These are phyloP conservation scores for Austrolebias charrua DNA, from an alignment of 2,797 vertebrate genomes.

Conservation along the genomic window DNA sequence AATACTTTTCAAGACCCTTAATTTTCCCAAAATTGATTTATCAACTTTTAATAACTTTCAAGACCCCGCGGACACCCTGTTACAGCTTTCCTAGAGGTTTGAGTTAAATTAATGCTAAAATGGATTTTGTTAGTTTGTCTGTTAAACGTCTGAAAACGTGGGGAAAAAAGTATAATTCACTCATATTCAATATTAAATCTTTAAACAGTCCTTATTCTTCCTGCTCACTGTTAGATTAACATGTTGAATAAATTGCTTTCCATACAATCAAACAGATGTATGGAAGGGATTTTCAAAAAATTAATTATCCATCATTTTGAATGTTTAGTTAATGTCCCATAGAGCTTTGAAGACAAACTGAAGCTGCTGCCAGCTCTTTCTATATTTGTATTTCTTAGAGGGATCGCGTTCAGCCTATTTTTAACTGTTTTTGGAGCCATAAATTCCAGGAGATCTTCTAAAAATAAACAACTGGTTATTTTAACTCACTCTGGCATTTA, in stretches of 20 bases:
- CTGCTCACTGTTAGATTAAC: too few species aligned
- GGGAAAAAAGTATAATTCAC: neutral
- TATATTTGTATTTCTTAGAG: neutral
- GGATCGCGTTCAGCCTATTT: too few species aligned
- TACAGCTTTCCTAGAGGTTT: too few species aligned
- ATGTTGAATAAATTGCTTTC: too few species aligned
- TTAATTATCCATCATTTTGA: neutral
- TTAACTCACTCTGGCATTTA: conserved; percentile 89
- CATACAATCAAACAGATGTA: too few species aligned
- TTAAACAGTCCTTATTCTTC: neutral
- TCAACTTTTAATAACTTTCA: too few species aligned
- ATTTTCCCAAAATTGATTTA: too few species aligned
- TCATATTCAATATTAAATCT: neutral
- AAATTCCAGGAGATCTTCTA: neutral
- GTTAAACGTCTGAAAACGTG: neutral
- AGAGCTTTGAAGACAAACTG: conserved; percentile 16
- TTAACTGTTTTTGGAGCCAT: too few species aligned
- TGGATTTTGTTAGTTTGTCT: too few species aligned
- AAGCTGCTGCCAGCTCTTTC: conserved; percentile 10
- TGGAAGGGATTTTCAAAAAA: neutral
- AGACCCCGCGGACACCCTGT: too few species aligned
- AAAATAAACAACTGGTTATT: conserved; percentile 2
- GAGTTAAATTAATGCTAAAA: too few species aligned
- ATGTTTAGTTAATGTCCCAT: conserved; percentile 25
- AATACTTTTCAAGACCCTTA: too few species aligned